Evolutionary conservation across 2,113 vertebrate genomes (phyloP).

Genomic region (Clinocottus analis): DNA sequence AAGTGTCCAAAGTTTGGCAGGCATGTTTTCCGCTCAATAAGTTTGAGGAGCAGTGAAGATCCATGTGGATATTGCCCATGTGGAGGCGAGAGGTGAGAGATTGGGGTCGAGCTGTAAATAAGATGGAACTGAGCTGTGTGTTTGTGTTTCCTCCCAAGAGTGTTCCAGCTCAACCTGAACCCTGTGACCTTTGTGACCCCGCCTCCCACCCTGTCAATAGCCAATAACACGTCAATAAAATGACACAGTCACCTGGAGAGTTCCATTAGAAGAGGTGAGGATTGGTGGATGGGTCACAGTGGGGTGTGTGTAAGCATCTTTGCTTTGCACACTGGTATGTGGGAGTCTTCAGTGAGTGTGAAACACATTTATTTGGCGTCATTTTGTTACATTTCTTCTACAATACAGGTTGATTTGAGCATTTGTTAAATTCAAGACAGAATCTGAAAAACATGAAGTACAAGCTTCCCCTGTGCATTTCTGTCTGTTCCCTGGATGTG

Average conservation of each 20-base stretch:
- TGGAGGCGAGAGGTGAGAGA: constrained; percentile 63
- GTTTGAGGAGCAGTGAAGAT: constrained; percentile 44
- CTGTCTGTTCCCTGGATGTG: background rate
- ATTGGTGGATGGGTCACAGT: background rate
- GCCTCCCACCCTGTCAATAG: constrained; percentile 48
- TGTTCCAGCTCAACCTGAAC: constrained; percentile 46
- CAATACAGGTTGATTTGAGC: background rate
- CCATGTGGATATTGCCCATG: constrained; percentile 48
- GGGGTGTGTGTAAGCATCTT: constrained; percentile 19
- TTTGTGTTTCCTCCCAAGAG: constrained; percentile 43
- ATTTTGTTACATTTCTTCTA: background rate
- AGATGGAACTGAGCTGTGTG: constrained; percentile 59
- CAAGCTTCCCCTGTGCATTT: background rate
- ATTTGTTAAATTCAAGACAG: background rate
- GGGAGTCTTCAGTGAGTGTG: background rate
- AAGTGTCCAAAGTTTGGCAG: constrained; percentile 6
- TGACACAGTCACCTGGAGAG: constrained; percentile 53
- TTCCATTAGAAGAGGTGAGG: constrained; percentile 25
- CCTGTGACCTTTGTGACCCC: constrained; percentile 56
- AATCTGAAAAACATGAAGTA: background rate
- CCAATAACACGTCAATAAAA: constrained; percentile 71
- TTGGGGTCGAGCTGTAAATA: constrained; percentile 68
- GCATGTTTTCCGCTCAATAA: constrained; percentile 58
- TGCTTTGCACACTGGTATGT: constrained; percentile 4
- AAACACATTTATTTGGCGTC: background rate